phyloP scores from a whole-genome alignment of 2,888 invertebrate species.

The Diaphora mendica region DNA sequence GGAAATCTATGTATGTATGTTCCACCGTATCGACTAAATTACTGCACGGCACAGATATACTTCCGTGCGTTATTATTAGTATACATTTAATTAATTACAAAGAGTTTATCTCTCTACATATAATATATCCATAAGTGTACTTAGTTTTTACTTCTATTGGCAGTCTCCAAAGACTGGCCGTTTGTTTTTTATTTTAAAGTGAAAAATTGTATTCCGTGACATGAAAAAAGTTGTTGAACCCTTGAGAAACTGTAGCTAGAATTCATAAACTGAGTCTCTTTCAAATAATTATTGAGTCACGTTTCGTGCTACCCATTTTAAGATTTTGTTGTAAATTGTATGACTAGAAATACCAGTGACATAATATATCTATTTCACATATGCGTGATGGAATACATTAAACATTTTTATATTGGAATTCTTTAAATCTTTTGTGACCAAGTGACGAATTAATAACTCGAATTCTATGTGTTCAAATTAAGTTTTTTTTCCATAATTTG shows the following conservation, averaged over 20 bases:
- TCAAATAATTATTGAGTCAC: no score
- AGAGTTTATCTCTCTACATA: no score
- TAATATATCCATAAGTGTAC: no score
- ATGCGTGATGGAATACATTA: constrained; percentile 1
- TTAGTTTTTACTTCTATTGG: no score
- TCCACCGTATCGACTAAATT: no score
- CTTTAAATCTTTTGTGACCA: not conserved
- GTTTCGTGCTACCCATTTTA: not conserved
- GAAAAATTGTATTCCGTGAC: no score
- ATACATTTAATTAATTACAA: no score
- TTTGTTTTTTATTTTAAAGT: no score
- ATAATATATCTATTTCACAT: not conserved
- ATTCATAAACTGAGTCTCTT: not conserved
- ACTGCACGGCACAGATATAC: no score
- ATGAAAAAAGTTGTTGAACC: not conserved
- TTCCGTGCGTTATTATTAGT: no score
- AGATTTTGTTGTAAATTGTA: not conserved
- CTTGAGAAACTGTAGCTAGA: not conserved
- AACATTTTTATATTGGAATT: not conserved
- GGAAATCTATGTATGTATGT: no score
- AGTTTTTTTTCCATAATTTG: not conserved
- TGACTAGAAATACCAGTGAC: not conserved
- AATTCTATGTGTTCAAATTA: not conserved
- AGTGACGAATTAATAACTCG: not conserved
- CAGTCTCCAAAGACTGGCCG: no score